A percentile compares a stretch with the other conserved stretches of the same genome.
phyloP scores from a whole-genome alignment of 2,113 vertebrate species.

The Scytalopus superciliaris region DNA sequence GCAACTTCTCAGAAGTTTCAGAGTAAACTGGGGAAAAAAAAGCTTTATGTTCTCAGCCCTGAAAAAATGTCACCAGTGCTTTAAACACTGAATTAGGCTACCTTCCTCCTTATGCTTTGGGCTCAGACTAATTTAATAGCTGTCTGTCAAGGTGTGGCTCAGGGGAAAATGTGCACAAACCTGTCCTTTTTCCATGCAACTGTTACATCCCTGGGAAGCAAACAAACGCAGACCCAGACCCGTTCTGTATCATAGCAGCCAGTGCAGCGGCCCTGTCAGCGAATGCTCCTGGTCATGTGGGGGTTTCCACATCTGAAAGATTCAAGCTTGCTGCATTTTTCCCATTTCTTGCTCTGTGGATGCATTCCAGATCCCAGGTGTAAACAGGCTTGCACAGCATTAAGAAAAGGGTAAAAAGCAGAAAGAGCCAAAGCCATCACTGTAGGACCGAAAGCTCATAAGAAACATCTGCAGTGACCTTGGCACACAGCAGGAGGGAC shows the following conservation, averaged over 20 bases:
- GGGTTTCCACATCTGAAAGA: not conserved
- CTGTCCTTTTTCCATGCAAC: not conserved
- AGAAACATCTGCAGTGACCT: not conserved
- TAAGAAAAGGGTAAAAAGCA: not conserved
- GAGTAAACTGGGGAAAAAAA: not conserved
- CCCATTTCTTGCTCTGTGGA: not conserved
- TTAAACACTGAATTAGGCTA: not conserved
- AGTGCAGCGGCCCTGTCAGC: accelerated
- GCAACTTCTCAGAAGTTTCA: not conserved
- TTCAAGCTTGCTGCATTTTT: not conserved
- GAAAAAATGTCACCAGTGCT: not conserved
- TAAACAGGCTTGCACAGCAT: not conserved
- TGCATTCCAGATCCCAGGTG: not conserved
- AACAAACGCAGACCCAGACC: not conserved
- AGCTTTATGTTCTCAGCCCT: not conserved
- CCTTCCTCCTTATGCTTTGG: not conserved
- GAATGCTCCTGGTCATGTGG: not conserved
- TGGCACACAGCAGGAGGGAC: too few species aligned
- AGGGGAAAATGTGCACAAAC: not conserved
- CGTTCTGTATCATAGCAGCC: not conserved
- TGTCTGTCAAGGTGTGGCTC: not conserved
- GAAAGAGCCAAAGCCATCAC: not conserved
- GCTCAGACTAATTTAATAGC: not conserved
- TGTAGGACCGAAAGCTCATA: accelerated
- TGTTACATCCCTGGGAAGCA: not conserved